These are phyloP conservation scores for Agrilus mali DNA, from an alignment of 2,888 invertebrate genomes.

Conservation along the genomic window DNA sequence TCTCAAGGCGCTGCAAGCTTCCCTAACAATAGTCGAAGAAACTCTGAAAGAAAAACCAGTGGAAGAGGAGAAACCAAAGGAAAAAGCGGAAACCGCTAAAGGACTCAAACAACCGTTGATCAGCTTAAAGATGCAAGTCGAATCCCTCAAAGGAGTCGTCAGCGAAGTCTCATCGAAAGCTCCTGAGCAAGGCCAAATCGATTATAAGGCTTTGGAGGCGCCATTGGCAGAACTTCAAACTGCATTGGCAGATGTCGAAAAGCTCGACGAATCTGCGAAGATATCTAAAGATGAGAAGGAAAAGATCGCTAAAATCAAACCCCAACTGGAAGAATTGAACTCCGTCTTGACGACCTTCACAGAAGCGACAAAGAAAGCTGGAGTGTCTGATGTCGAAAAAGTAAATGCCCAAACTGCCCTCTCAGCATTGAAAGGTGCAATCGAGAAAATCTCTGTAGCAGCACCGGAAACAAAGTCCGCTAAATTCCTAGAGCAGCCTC, in stretches of 20 bases:
- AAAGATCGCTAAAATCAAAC: conserved; percentile 2
- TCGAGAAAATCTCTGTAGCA: neutral
- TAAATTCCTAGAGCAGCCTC: neutral
- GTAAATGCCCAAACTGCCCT: neutral
- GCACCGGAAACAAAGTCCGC: neutral
- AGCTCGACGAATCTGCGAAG: neutral
- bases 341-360: neutral
- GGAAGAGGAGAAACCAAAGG: no score
- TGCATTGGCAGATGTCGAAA: conserved; percentile 1
- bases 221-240: neutral
- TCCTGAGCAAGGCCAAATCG: no score
- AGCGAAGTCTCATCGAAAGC: no score
- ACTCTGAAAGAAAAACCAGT: no score
- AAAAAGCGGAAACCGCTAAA: no score
- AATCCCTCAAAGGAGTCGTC: no score
- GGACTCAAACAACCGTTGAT: no score
- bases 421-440: neutral
- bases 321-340: conserved; percentile 1
- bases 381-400: no score
- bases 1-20: conserved; percentile 14
- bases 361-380: conserved; percentile 1
- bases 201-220: no score
- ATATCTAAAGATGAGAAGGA: neutral
- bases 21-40: conserved; percentile 1
- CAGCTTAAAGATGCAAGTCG: no score